These are phyloP conservation scores for Phaenicophaeus curvirostris DNA, from an alignment of 2,797 vertebrate species.

Conservation along the genomic window DNA sequence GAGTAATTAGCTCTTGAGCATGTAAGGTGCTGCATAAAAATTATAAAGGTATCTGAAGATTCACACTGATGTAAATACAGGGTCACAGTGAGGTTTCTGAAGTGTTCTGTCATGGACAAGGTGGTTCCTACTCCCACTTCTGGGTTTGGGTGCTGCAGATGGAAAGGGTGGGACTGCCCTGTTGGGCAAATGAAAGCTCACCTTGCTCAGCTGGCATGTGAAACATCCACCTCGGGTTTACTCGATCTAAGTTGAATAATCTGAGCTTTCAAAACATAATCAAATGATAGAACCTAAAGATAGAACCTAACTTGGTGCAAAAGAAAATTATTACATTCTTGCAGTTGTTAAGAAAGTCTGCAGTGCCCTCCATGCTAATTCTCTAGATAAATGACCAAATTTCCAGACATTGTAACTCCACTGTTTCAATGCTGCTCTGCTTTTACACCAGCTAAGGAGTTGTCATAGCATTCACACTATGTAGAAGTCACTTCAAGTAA, in stretches of 20 bases:
- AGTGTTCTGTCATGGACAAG: neutral
- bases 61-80: neutral
- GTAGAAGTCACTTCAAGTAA: neutral
- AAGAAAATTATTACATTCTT: neutral
- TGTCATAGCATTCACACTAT: neutral
- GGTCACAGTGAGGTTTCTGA: neutral
- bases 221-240: neutral
- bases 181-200: neutral
- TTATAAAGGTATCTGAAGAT: neutral
- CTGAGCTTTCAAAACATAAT: neutral
- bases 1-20: neutral
- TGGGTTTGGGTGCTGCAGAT: neutral
- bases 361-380: accelerated
- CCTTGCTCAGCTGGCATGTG: neutral
- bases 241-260: neutral
- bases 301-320: neutral
- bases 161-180: neutral
- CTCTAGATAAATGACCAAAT: neutral
- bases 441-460: neutral
- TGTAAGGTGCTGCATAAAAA: neutral
- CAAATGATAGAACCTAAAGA: neutral
- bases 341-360: neutral
- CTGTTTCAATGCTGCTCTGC: neutral
- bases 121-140: neutral
- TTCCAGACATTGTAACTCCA: neutral